Evolutionary conservation across 2,888 invertebrate genomes (phyloP).

Genomic region (Lasius fuliginosus): DNA sequence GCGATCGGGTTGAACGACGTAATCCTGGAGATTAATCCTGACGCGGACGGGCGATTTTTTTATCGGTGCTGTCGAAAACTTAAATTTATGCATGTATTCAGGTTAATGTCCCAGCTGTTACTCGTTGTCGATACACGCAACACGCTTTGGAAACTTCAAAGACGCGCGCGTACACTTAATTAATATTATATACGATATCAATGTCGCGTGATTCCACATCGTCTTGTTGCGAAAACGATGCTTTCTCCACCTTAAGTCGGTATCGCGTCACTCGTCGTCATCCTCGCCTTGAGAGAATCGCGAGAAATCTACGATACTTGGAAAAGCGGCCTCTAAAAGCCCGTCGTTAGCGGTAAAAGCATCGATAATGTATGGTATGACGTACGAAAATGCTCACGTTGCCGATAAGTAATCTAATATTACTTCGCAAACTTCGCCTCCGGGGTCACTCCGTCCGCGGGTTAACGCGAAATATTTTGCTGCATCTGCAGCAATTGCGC

Average conservation of each 20-base stretch:
- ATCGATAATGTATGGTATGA: slow-evolving; percentile 50
- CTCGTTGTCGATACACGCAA: slow-evolving; percentile 15
- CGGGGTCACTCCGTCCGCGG: slow-evolving; percentile 17
- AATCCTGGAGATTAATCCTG: not conserved
- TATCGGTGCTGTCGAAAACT: slow-evolving; percentile 1
- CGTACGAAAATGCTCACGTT: slow-evolving; percentile 52
- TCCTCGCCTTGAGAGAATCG: slow-evolving; percentile 8
- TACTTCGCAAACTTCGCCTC: slow-evolving; percentile 39
- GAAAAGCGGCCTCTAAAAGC: slow-evolving; percentile 39
- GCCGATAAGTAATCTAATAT: slow-evolving; percentile 51
- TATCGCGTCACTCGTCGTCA: slow-evolving; percentile 30
- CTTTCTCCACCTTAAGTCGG: not conserved
- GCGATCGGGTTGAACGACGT: slow-evolving; percentile 12
- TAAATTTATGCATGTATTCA: slow-evolving; percentile 25
- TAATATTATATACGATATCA: not conserved
- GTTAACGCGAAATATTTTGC: slow-evolving; percentile 47
- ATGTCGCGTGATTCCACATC: not conserved
- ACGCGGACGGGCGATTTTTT: slow-evolving; percentile 12
- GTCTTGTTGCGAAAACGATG: not conserved
- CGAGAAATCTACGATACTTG: slow-evolving; percentile 5
- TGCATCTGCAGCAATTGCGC: slow-evolving; percentile 21
- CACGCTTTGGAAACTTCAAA: not conserved
- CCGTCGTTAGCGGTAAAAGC: slow-evolving; percentile 52
- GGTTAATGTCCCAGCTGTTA: slow-evolving; percentile 41
- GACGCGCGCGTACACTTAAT: not conserved